These are phyloP conservation scores for Tachycineta bicolor DNA, from an alignment of 2,113 vertebrate genomes.

Conservation along the genomic window DNA sequence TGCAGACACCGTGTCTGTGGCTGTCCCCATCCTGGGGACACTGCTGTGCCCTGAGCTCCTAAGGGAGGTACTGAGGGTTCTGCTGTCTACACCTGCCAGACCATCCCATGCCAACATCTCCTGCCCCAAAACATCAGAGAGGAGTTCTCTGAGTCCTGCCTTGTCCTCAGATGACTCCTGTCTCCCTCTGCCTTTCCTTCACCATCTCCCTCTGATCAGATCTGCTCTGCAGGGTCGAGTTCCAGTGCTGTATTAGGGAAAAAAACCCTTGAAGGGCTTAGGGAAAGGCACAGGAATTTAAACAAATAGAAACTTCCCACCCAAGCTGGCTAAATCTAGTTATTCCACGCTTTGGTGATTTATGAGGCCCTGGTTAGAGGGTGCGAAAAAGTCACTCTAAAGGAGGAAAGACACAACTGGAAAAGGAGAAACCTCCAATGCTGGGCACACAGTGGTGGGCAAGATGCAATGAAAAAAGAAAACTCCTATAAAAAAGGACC, in stretches of 20 bases:
- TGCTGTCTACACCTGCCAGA: not conserved
- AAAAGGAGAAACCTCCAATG: not conserved
- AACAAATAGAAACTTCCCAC: not conserved
- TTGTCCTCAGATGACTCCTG: not conserved
- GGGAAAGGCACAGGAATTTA: not conserved
- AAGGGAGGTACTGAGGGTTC: not conserved
- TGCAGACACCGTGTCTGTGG: not conserved
- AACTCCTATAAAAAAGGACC: not conserved
- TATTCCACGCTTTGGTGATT: not conserved
- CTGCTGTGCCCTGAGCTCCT: not conserved
- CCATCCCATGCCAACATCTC: not conserved
- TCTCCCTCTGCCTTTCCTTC: not conserved
- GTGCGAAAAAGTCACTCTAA: not conserved
- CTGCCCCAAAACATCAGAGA: not conserved
- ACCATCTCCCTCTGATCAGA: not conserved
- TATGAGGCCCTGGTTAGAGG: not conserved
- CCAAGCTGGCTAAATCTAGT: not conserved
- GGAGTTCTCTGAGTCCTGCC: not conserved
- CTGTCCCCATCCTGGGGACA: not conserved
- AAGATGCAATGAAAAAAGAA: not conserved
- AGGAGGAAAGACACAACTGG: not conserved
- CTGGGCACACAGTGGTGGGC: not conserved
- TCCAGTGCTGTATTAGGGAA: not conserved
- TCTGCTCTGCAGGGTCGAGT: not conserved
- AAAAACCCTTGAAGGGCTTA: not conserved